Evolutionary conservation across 2,113 vertebrate genomes (phyloP), one percentile per base, ranked within the genome.

Genomic region (Misgurnus anguillicaudatus): DNA sequence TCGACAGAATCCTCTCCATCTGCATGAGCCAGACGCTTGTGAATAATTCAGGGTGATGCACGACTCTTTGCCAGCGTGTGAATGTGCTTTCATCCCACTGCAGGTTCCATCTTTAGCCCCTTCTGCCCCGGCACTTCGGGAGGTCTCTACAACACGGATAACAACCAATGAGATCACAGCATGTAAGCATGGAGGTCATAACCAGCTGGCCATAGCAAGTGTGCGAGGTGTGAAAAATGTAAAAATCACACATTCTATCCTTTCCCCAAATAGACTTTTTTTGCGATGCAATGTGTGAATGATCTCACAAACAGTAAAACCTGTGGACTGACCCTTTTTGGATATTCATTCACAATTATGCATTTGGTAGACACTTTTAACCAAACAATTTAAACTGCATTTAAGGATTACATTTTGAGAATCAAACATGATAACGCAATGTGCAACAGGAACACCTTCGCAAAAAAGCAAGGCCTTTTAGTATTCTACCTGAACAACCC

Each of bases 41-140:
- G 53, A 78, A 78, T 82, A 66, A 82, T 82, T 78, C 75, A 60
- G 41, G 6, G 45, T 48, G 48, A 77, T 77, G 60, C 42, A 62
- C 4, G 42, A 71, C 42, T 63, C 45, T 9, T 71, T 71, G 67
- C 67, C 77, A 79, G 24, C 11, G 24, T 11, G 11, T 19, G 77
- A 77, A 82, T 58, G 51, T 75, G 51, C 41, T 57, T 72, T 72
- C 53, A 51, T 51, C 62, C 51, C 47, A 53, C 38, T 14, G 17
- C 41, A 63, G n/a, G 9, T 36, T 71, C 77, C n/a, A 53, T 78
- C 75, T 78, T 61, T 58, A 82, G 67, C 51, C 14, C 38, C 57
- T n/a, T 31, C 55, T 45, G 55, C 13, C 53, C 42, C 38, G 21
- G 36, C 68, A 61, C 81, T 14, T 21, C 36, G 55, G 63, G 66